Evolutionary conservation across 2,113 vertebrate species (phyloP), one percentile per base, ranked within the genome.

Genomic region (Corythornis madagascariensis): DNA sequence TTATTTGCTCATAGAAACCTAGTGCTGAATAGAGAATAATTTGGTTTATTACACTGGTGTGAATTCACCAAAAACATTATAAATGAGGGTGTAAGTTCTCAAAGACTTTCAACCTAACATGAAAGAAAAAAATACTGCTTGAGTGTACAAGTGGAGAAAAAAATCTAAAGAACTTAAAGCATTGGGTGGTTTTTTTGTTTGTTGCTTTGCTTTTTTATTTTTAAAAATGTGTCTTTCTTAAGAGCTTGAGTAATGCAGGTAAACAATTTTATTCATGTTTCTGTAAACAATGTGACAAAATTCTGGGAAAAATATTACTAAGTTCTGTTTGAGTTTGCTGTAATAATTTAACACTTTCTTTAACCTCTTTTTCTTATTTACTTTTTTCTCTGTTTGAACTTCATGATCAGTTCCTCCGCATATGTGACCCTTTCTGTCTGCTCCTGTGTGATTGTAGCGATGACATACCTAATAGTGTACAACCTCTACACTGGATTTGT

Each of bases 1-100:
- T 64, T 95, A 73, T 47, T 89, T 89, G 61, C 55, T 95, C 48
- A 42, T 6, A 92, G 74, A 78, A 91, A 89, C 56, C 43, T 38
- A 55, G 42, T 63, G 25, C 33, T 64, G 50, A 65, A 75, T 88
- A 94, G 91, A 94, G 88, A 47, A 60, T 52, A 56, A 33, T 85
- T 69, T 53, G 53, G 61, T 94, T 91, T 88, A 86, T 45, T 63
- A 77, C n/a, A 60, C 38, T 75, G 52, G 53, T 84, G 21, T 71
- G 53, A 82, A 16, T 89, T 92, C 70, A 84, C 91, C 63, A 71
- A 87, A 88, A 40, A 13, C 40, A 33, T 73, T 81, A 21, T 33
- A 82, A 94, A 82, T 38, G 8, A 56, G 24, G 4, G 16, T 65
- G 13, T 13, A 76, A 82, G n/a, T 73, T 90, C 50, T 92, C 38